Evolutionary conservation across 2,797 vertebrate genomes (phyloP), one percentile per base, ranked within the genome.

Genomic region (Rhynchonycteris naso): DNA sequence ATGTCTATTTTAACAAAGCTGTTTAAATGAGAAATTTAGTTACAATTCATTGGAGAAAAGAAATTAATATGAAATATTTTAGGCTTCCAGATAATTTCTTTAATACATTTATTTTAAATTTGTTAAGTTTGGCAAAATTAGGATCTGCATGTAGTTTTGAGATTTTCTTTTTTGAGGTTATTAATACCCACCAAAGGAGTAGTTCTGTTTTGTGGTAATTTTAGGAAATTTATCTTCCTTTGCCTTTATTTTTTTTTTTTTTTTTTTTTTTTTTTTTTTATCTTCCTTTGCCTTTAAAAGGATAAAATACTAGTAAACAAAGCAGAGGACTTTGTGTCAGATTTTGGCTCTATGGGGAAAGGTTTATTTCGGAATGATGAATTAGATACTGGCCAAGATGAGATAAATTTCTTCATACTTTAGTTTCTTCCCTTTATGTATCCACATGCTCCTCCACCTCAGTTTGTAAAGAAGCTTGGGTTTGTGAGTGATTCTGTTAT

Each of bases 321-420:
- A 84, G 43, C 21, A 47, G 43, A 54, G 59, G 18, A 63, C 1
- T 79, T 2, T 63, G 10, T 58, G 63, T 71, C 43, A 81, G n/a
- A 76, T 65, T 95, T 91, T 88, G 43, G 19, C 26, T 58, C 21
- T 30, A n/a, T 76, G 43, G 50, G 38, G 26, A 75, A 80, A 88
- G 26, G 30, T 43, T 58, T 88, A 58, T 85, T 89, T 96, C 24
- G 91, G n/a, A 71, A 52, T 88, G 93, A 50, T 24, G 24, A 56
- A 21, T 80, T 96, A 66, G 43, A n/a, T 80, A 35, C 18, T 83
- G 35, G 58, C 30, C 52, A 35, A 30, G 35, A 30, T 81, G 26
- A 76, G 75, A 68, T 13, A 75, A 24, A 50, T 90, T 13, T 58
- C 35, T 43, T 43, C 68, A 43, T 85, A 58, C 15, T 47, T 8